A percentile compares a stretch with the other conserved stretches of the same genome.
Conservation (phyloP, 2,888 invertebrate genomes). For the Steinernema scapterisci region DNA sequence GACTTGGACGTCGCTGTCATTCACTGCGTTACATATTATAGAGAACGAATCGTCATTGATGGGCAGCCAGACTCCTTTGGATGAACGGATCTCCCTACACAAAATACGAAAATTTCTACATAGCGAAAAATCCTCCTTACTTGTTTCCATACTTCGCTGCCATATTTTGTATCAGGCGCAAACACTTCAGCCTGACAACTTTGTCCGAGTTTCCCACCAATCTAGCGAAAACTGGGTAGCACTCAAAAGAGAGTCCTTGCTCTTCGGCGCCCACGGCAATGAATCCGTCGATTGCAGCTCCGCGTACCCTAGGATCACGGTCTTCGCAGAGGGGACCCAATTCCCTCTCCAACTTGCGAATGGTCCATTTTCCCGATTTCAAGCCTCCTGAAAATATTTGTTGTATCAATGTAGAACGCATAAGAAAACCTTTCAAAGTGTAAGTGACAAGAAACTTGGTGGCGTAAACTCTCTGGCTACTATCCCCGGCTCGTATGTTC, state of each 20-base stretch:
- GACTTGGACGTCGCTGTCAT: constrained; percentile 78
- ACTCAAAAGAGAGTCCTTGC: background rate
- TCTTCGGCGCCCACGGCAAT: background rate
- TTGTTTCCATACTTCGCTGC: constrained; percentile 7
- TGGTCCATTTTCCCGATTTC: constrained; percentile 1
- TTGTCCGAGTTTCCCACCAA: background rate
- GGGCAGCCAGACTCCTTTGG: constrained; percentile 72
- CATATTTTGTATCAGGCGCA: background rate
- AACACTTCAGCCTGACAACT: constrained; percentile 4
- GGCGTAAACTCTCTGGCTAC: background rate
- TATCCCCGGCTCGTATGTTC: background rate
- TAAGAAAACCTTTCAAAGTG: background rate
- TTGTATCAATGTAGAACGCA: background rate
- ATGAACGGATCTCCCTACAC: constrained; percentile 34
- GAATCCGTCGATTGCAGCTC: constrained; percentile 43
- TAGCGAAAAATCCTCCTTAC: background rate
- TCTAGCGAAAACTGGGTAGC: background rate
- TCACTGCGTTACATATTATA: constrained; percentile 88
- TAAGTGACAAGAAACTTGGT: constrained; percentile 11
- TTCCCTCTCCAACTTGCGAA: background rate
- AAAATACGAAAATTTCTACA: background rate
- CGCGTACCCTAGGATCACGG: constrained; percentile 49
- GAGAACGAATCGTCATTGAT: constrained; percentile 94
- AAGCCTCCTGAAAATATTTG: background rate
- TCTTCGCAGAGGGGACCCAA: constrained; percentile 35